These are phyloP conservation scores for Andinoacara biseriatus DNA, from an alignment of 2,113 vertebrate genomes.

Conservation along the genomic window DNA sequence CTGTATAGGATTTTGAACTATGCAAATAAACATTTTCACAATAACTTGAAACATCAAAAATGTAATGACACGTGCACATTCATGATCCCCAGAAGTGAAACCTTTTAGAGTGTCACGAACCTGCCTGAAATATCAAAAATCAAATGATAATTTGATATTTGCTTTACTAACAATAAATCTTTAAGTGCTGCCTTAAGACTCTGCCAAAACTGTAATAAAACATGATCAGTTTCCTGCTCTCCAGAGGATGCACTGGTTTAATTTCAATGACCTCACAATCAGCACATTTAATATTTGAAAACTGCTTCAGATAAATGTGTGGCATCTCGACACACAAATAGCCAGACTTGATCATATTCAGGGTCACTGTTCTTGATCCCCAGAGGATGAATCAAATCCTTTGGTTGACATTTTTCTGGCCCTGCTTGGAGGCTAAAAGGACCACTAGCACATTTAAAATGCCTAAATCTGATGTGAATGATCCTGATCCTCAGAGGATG, in stretches of 20 bases:
- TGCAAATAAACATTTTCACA: accelerated
- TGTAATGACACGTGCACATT: neutral
- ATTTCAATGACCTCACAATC: too few species aligned
- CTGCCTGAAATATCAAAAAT: too few species aligned
- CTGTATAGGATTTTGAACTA: neutral
- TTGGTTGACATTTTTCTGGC: too few species aligned
- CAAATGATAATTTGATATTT: too few species aligned
- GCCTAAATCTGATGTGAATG: neutral
- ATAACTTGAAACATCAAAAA: neutral
- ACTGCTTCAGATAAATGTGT: too few species aligned
- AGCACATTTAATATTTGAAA: too few species aligned
- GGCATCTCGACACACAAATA: too few species aligned
- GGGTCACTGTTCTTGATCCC: neutral
- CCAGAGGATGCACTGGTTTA: neutral
- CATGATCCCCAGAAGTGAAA: neutral
- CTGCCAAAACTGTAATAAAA: too few species aligned
- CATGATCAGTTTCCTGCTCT: neutral
- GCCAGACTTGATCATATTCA: neutral
- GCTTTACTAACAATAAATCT: too few species aligned
- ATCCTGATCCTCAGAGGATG: neutral
- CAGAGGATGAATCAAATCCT: neutral
- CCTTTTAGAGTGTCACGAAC: neutral
- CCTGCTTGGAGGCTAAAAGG: neutral
- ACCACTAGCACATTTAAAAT: neutral
- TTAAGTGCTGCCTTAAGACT: too few species aligned